phyloP scores from a whole-genome alignment of 2,888 invertebrate species.

The Perithous albicinctus region DNA sequence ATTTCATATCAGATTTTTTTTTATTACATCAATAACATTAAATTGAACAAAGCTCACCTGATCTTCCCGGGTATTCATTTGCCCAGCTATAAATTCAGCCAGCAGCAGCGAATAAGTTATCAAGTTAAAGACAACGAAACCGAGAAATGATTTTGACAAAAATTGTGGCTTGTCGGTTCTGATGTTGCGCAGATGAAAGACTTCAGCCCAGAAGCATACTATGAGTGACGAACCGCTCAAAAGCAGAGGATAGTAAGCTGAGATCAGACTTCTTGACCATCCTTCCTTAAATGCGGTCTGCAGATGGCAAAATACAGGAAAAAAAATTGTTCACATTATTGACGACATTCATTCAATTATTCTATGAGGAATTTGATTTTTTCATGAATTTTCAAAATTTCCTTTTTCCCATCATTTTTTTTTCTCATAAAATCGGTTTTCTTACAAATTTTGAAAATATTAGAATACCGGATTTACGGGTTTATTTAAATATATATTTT shows the following conservation, averaged over 20 bases:
- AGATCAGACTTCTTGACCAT: slow-evolving; percentile 94
- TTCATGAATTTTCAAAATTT: too few species aligned
- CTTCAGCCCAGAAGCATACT: slow-evolving; percentile 98
- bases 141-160: slow-evolving; percentile 95
- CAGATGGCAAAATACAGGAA: too few species aligned
- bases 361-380: too few species aligned
- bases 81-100: slow-evolving; percentile 89
- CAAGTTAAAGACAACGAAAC: slow-evolving; percentile 95
- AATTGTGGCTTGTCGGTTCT: slow-evolving; percentile 96
- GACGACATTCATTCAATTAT: too few species aligned
- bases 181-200: slow-evolving; percentile 94
- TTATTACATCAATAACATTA: background rate
- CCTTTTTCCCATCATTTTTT: too few species aligned
- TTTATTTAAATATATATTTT: too few species aligned
- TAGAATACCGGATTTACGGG: too few species aligned
- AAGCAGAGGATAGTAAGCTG: slow-evolving; percentile 95
- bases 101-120: slow-evolving; percentile 94
- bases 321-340: too few species aligned
- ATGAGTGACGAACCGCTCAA: slow-evolving; percentile 95
- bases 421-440: too few species aligned
- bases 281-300: slow-evolving; percentile 92
- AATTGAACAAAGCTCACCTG: slow-evolving; percentile 72
- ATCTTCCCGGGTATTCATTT: slow-evolving; percentile 81
- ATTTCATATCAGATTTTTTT: too few species aligned
- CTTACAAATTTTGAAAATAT: too few species aligned